Percentiles rank a stretch among this genome's conserved stretches.
Conservation (phyloP, 2,888 invertebrate genomes). For the Parelbella ahira region DNA sequence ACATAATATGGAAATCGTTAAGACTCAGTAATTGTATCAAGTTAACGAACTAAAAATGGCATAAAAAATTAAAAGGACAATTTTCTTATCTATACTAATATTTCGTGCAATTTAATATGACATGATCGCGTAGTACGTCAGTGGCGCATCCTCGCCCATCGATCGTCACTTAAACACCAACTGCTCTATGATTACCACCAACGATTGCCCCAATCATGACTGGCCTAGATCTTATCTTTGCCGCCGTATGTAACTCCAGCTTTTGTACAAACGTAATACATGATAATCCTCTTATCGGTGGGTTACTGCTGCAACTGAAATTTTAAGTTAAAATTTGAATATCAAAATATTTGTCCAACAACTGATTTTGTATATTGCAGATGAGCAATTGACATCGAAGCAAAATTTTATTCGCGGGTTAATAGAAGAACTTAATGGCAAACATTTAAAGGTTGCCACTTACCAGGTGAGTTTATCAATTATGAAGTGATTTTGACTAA, state of each 20-base stretch:
- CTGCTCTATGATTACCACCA: conserved; percentile 30
- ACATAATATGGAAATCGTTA: too few species aligned
- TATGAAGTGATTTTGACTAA: too few species aligned
- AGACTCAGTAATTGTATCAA: too few species aligned
- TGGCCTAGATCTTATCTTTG: conserved; percentile 63
- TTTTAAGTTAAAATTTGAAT: too few species aligned
- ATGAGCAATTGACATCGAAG: conserved; percentile 35
- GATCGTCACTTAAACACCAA: conserved; percentile 22
- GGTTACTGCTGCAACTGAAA: too few species aligned
- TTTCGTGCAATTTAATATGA: conserved; percentile 39
- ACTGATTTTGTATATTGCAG: conserved; percentile 37
- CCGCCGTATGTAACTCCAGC: conserved; percentile 66
- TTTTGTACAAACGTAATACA: conserved; percentile 56
- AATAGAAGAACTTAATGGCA: conserved; percentile 57
- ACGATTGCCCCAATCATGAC: conserved; percentile 45
- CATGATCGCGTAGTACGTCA: conserved; percentile 29
- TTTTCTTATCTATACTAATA: conserved; percentile 39
- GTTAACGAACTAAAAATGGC: too few species aligned
- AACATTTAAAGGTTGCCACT: conserved; percentile 62
- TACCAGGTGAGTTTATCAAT: too few species aligned
- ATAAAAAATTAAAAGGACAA: too few species aligned
- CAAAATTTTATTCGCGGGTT: conserved; percentile 37
- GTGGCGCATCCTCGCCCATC: conserved; percentile 34
- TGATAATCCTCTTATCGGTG: conserved; percentile 50
- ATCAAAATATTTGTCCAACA: too few species aligned